phyloP scores from a whole-genome alignment of 2,797 vertebrate genomes.

The Lacerta viridis region DNA sequence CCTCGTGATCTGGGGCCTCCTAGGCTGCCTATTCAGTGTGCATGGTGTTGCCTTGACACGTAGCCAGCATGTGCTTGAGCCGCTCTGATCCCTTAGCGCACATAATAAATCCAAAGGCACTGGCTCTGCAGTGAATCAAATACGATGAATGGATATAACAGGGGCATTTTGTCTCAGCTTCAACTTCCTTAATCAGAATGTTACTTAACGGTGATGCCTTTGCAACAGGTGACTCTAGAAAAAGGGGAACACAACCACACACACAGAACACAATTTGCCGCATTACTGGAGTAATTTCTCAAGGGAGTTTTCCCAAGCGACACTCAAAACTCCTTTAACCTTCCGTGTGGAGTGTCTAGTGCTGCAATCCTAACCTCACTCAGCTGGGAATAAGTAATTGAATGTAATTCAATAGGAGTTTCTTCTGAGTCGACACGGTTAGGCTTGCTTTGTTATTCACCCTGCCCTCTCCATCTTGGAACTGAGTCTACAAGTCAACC shows the following conservation, averaged over 20 bases:
- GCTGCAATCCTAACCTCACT: no score
- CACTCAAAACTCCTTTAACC: not conserved
- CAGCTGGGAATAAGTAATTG: no score
- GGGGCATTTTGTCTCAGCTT: accelerated
- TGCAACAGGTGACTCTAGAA: no score
- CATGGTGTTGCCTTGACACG: slow-evolving; percentile 26
- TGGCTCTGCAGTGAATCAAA: not conserved
- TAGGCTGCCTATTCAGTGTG: not conserved
- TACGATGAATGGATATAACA: not conserved
- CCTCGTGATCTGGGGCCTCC: slow-evolving; percentile 22
- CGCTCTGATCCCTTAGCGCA: slow-evolving; percentile 5
- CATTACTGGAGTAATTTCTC: not conserved
- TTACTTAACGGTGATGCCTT: not conserved
- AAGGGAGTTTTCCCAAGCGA: not conserved
- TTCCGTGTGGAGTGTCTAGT: no score
- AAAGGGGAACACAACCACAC: not conserved
- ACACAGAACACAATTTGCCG: not conserved
- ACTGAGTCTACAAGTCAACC: no score
- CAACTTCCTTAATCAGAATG: accelerated
- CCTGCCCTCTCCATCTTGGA: no score
- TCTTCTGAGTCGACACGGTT: no score
- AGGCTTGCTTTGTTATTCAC: no score
- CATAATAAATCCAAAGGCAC: not conserved
- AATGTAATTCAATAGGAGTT: no score
- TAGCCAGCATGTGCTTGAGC: not conserved